Percentiles rank a stretch among this genome's conserved stretches.
Evolutionary conservation across 2,797 vertebrate genomes (phyloP).

Genomic region (Emydoidea blandingii): DNA sequence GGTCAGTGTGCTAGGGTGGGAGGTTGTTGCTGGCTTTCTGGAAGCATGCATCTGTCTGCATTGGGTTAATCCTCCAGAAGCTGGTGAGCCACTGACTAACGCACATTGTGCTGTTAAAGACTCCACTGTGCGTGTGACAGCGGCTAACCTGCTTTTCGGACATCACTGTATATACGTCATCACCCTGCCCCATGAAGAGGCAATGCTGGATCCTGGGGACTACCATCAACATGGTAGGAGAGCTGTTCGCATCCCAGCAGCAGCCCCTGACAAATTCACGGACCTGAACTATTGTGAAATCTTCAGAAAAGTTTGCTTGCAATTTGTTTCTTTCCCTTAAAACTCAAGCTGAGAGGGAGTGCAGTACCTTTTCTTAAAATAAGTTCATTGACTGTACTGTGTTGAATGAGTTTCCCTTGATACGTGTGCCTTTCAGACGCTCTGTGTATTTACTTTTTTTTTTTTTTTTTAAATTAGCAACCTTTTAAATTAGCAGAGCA

Average conservation of each 20-base stretch:
- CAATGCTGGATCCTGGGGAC: neutral
- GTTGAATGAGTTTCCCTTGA: neutral
- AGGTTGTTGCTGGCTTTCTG: neutral
- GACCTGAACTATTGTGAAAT: neutral
- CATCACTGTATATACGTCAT: conserved; percentile 64
- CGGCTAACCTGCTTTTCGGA: conserved; percentile 99
- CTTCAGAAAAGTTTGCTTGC: neutral
- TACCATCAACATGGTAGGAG: neutral
- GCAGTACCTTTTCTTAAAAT: neutral
- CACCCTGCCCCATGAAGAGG: neutral
- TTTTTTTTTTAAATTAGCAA: neutral
- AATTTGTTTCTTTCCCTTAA: neutral
- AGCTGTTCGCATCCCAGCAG: neutral
- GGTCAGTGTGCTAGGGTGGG: neutral
- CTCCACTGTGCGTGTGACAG: conserved; percentile 99
- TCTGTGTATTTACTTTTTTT: neutral
- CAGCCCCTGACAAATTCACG: neutral
- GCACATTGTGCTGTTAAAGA: conserved; percentile 96
- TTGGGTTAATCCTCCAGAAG: conserved; percentile 85
- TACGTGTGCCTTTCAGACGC: neutral
- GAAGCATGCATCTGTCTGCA: neutral
- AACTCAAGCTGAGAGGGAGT: neutral
- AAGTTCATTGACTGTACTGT: neutral
- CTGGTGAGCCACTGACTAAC: conserved; percentile 99
- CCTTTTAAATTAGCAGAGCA: neutral